A percentile compares a stretch with the other conserved stretches of the same genome.
phyloP scores from a whole-genome alignment of 2,797 vertebrate genomes.

The Momotus momota region DNA sequence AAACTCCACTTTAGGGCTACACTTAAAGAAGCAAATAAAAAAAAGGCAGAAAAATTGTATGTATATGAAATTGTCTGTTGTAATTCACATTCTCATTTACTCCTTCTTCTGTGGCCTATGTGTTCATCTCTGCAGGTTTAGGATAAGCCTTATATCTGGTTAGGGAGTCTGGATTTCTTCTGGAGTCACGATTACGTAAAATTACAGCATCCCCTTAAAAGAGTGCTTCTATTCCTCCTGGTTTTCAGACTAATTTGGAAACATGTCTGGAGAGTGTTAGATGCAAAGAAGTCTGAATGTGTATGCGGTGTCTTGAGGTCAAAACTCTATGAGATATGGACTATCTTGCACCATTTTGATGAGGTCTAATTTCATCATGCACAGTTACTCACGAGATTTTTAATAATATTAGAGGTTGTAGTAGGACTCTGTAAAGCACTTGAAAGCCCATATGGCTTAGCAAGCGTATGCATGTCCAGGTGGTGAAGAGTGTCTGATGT shows the following conservation, averaged over 20 bases:
- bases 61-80: neutral
- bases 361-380: neutral
- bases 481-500: neutral
- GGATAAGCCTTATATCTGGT: neutral
- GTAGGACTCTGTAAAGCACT: neutral
- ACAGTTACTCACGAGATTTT: neutral
- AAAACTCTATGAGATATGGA: neutral
- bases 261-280: neutral
- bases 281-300: neutral
- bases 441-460: neutral
- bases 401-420: neutral
- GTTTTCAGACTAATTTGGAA: conserved; percentile 7
- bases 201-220: neutral
- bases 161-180: conserved; percentile 15
- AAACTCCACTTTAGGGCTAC: neutral
- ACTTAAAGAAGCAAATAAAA: neutral
- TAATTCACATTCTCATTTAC: neutral
- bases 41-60: neutral
- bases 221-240: neutral
- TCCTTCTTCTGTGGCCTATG: neutral
- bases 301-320: neutral
- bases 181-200: conserved; percentile 23
- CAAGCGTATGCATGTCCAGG: neutral
- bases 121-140: neutral
- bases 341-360: neutral